Conservation (phyloP, 2,797 vertebrate species). For the Echeneis naucrates region DNA sequence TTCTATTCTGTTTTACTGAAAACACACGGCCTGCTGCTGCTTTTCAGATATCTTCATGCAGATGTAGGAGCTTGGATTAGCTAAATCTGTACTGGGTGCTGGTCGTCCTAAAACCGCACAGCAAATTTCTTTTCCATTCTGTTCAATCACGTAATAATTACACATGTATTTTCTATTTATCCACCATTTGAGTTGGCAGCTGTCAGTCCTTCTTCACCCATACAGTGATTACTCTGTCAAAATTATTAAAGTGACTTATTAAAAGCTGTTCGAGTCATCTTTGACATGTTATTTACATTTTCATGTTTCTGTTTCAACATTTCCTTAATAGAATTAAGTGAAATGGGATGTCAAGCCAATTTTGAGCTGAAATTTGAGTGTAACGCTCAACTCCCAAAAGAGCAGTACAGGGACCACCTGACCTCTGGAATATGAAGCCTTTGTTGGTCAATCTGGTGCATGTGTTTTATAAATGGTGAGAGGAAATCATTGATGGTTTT, state of each 20-base stretch:
- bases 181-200: slow-evolving; percentile 13
- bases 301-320: slow-evolving; percentile 39
- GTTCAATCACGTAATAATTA: slow-evolving; percentile 5
- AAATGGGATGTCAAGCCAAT: slow-evolving; percentile 28
- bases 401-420: slow-evolving; percentile 9
- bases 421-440: slow-evolving; percentile 5
- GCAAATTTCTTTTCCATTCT: slow-evolving; percentile 9
- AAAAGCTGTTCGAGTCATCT: slow-evolving; percentile 11
- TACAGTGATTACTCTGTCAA: slow-evolving; percentile 37
- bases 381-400: slow-evolving; percentile 27
- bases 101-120: slow-evolving; percentile 21
- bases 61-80: slow-evolving; percentile 37
- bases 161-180: slow-evolving; percentile 3
- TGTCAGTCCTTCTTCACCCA: slow-evolving; percentile 35
- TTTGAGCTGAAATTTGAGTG: slow-evolving; percentile 36
- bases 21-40: slow-evolving; percentile 11
- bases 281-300: slow-evolving; percentile 31
- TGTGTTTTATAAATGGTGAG: slow-evolving; percentile 41
- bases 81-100: slow-evolving; percentile 28
- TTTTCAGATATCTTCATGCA: slow-evolving; percentile 36
- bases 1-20: slow-evolving; percentile 15
- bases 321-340: slow-evolving; percentile 18
- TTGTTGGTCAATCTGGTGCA: slow-evolving; percentile 13
- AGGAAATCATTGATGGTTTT: slow-evolving; percentile 19
- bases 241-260: slow-evolving; percentile 29